These are phyloP conservation scores for Cryptus viduatorius DNA, from an alignment of 2,888 invertebrate genomes.

Conservation along the genomic window DNA sequence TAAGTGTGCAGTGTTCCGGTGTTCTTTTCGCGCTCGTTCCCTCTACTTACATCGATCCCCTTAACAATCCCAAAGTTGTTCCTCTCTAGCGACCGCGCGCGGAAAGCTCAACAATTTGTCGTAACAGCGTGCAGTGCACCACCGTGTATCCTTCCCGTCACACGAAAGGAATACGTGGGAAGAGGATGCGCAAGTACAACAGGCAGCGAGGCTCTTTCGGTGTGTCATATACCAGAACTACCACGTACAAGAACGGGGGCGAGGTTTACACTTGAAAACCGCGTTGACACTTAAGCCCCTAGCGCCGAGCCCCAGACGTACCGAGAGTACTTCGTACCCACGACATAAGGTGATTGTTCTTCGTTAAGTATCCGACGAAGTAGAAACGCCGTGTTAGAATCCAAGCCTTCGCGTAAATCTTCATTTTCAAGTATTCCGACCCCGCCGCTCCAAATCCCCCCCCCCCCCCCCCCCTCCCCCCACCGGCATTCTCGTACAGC, in stretches of 20 bases:
- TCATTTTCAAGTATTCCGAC: constrained; percentile 15
- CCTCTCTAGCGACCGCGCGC: constrained; percentile 16
- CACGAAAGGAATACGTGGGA: constrained; percentile 2
- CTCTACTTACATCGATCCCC: constrained; percentile 52
- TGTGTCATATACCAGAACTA: constrained; percentile 20
- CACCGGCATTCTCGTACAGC: no score
- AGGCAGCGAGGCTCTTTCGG: background rate
- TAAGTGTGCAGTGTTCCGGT: constrained; percentile 28
- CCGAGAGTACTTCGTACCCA: constrained; percentile 61
- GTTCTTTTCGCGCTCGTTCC: constrained; percentile 29
- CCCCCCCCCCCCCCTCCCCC: no score
- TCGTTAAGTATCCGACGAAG: constrained; percentile 71
- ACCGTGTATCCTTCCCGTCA: constrained; percentile 3
- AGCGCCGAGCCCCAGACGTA: constrained; percentile 10
- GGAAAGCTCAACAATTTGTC: constrained; percentile 53
- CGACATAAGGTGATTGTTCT: constrained; percentile 72
- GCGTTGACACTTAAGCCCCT: constrained; percentile 45
- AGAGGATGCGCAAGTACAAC: background rate
- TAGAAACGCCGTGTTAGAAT: constrained; percentile 25
- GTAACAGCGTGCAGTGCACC: constrained; percentile 19
- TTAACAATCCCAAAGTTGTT: constrained; percentile 55
- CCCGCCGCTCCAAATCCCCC: background rate
- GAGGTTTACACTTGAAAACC: constrained; percentile 43
- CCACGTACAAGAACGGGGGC: background rate
- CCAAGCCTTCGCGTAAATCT: background rate